These are phyloP conservation scores for Drosophila demipolita DNA, from an alignment of 2,888 invertebrate species.

Conservation along the genomic window DNA sequence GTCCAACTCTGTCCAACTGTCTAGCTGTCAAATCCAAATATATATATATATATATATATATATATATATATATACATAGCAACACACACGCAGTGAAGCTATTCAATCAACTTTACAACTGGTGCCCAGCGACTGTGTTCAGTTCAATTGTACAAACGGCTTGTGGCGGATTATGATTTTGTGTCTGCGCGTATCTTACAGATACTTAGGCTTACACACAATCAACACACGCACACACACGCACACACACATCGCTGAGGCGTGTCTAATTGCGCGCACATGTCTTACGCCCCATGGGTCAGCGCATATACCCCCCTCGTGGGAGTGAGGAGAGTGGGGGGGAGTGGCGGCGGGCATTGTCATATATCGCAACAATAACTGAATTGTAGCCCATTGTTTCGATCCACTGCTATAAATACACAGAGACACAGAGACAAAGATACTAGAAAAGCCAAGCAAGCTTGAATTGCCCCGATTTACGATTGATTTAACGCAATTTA, in stretches of 20 bases:
- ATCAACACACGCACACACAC: conserved; percentile 4
- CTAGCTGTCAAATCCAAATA: conserved; percentile 62
- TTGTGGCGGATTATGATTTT: conserved; percentile 78
- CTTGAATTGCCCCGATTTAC: conserved; percentile 36
- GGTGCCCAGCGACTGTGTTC: conserved; percentile 60
- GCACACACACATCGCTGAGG: conserved; percentile 33
- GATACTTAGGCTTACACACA: conserved; percentile 59
- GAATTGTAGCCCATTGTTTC: conserved; percentile 58
- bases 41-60: conserved; percentile 22
- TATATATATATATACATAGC: conserved; percentile 6
- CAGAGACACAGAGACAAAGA: not conserved
- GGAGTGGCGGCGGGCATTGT: not conserved
- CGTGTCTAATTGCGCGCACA: conserved; percentile 77
- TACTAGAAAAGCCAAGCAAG: not conserved
- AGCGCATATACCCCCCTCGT: not conserved
- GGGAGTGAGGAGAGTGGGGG: not conserved
- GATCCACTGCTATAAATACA: conserved; percentile 40
- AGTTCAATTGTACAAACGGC: conserved; percentile 76
- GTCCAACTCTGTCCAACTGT: conserved; percentile 51
- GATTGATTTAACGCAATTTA: conserved; percentile 50
- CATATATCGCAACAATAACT: conserved; percentile 45
- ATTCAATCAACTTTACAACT: conserved; percentile 76
- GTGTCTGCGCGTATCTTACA: conserved; percentile 66
- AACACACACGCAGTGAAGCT: conserved; percentile 36
- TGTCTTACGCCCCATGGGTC: conserved; percentile 66